A percentile compares a stretch with the other conserved stretches of the same genome.
phyloP scores from a whole-genome alignment of 2,888 invertebrate species.

The Cetonia aurata region DNA sequence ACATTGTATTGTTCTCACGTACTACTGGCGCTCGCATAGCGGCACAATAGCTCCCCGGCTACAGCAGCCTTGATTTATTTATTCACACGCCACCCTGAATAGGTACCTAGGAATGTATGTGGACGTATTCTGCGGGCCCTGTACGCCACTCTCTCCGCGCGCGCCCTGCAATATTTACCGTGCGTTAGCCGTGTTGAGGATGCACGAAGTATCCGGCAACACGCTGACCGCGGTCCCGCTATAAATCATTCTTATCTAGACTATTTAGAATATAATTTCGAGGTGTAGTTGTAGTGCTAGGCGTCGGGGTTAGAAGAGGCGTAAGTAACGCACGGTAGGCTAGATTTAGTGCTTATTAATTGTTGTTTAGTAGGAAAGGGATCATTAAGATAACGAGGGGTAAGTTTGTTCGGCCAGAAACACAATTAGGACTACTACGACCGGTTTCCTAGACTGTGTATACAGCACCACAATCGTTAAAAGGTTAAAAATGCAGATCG shows the following conservation, averaged over 20 bases:
- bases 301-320: conserved; percentile 6
- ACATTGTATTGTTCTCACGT: conserved; percentile 39
- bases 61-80: conserved; percentile 27
- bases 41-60: not conserved
- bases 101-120: not conserved
- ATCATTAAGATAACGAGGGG: conserved; percentile 46
- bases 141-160: not conserved
- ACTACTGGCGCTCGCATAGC: not conserved
- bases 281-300: conserved; percentile 18
- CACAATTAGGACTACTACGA: conserved; percentile 37
- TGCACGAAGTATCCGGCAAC: conserved; percentile 38
- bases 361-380: conserved; percentile 46
- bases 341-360: conserved; percentile 48
- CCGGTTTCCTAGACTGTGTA: conserved; percentile 5
- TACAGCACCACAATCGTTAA: not conserved
- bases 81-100: not conserved
- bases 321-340: conserved; percentile 36
- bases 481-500: conserved; percentile 5
- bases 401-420: conserved; percentile 40
- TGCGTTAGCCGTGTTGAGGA: not conserved
- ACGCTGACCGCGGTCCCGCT: conserved; percentile 31
- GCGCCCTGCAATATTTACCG: not conserved
- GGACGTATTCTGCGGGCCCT: conserved; percentile 1
- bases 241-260: conserved; percentile 46
- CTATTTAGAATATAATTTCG: conserved; percentile 47